Percentiles rank a stretch among this genome's conserved stretches.
Evolutionary conservation across 2,888 invertebrate species (phyloP).

Genomic region (Pinctada fucata): DNA sequence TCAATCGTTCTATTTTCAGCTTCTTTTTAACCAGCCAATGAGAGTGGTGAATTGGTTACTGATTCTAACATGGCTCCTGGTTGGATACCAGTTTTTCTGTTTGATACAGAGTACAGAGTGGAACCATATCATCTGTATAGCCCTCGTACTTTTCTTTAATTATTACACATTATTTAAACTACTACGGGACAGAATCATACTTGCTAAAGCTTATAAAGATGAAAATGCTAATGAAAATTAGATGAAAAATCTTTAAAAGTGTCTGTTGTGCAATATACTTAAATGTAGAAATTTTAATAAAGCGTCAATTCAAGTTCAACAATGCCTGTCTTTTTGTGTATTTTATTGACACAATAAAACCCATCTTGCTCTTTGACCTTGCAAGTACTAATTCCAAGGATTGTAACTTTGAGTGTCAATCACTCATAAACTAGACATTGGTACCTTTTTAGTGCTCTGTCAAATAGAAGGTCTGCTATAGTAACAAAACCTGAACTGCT

Average conservation of each 20-base stretch:
- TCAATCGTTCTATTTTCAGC: conserved; percentile 80
- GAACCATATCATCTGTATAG: conserved; percentile 92
- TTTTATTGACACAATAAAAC: not conserved
- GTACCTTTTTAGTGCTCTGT: no score
- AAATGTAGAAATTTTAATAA: no score
- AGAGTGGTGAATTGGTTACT: conserved; percentile 86
- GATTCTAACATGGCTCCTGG: conserved; percentile 80
- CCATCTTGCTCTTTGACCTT: not conserved
- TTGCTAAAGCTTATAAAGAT: conserved; percentile 77
- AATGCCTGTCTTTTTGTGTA: not conserved
- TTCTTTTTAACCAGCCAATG: conserved; percentile 91
- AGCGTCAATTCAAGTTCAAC: no score
- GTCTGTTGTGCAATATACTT: no score
- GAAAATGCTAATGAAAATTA: conserved; percentile 41
- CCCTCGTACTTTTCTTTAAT: conserved; percentile 91
- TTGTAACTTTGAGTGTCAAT: no score
- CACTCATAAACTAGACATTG: no score
- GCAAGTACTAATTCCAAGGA: no score
- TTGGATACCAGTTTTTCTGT: conserved; percentile 87
- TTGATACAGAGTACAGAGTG: conserved; percentile 90
- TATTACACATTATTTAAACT: conserved; percentile 94
- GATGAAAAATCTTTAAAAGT: not conserved
- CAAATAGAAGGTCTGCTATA: no score
- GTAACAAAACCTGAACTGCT: no score
- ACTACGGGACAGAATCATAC: conserved; percentile 89